Percentiles rank a stretch among this genome's conserved stretches.
These are phyloP conservation scores for Eupithecia exiguata DNA, from an alignment of 2,888 invertebrate species.

Conservation along the genomic window DNA sequence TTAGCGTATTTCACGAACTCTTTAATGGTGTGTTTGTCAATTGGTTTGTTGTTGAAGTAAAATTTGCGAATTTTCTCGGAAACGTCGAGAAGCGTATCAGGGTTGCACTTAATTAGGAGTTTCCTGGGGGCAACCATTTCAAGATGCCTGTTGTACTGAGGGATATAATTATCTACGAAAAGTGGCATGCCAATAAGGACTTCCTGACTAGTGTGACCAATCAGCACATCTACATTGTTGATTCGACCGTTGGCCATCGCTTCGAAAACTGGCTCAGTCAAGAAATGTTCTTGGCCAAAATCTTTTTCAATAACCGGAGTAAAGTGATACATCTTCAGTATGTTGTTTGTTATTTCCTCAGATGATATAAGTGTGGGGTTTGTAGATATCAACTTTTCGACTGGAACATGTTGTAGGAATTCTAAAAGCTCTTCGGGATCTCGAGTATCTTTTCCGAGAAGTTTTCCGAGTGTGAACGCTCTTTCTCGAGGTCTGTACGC, in stretches of 20 bases:
- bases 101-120: conserved; percentile 44
- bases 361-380: conserved; percentile 41
- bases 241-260: conserved; percentile 64
- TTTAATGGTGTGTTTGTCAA: conserved; percentile 42
- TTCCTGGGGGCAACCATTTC: conserved; percentile 51
- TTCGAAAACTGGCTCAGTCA: conserved; percentile 45
- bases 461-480: conserved; percentile 55
- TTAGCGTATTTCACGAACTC: conserved; percentile 45
- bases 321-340: conserved; percentile 42
- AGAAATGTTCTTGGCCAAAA: conserved; percentile 47
- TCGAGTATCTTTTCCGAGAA: conserved; percentile 54
- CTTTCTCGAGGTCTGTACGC: conserved; percentile 51
- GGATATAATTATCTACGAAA: conserved; percentile 31
- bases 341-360: conserved; percentile 36
- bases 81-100: conserved; percentile 43
- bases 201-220: conserved; percentile 87
- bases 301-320: conserved; percentile 53
- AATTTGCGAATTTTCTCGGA: conserved; percentile 44
- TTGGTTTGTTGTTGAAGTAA: conserved; percentile 48
- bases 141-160: conserved; percentile 41
- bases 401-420: conserved; percentile 55
- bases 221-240: conserved; percentile 83
- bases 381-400: conserved; percentile 45
- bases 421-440: conserved; percentile 53
- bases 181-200: conserved; percentile 58